These are phyloP conservation scores for Hestina assimilis DNA, from an alignment of 1,140 invertebrate genomes.

Conservation along the genomic window DNA sequence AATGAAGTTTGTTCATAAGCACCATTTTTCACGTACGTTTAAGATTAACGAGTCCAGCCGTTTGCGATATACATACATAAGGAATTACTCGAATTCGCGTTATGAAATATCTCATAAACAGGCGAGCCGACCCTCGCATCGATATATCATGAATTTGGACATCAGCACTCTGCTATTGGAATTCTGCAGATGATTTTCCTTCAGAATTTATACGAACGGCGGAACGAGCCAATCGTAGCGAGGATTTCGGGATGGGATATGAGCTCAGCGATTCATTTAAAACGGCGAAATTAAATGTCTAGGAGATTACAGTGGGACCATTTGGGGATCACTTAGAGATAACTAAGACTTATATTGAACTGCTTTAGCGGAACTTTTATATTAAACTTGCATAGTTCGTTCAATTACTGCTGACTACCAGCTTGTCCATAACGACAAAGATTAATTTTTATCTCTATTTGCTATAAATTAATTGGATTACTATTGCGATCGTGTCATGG, in stretches of 20 bases:
- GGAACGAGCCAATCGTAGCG: slow-evolving; percentile 52
- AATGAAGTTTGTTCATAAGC: too few species aligned
- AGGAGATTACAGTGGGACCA: slow-evolving; percentile 53
- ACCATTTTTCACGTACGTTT: neutral
- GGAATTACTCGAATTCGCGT: slow-evolving; percentile 34
- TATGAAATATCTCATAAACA: slow-evolving; percentile 77
- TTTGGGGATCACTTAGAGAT: slow-evolving; percentile 56
- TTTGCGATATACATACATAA: neutral
- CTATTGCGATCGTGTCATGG: too few species aligned
- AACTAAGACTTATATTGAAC: slow-evolving; percentile 58
- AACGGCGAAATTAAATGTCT: slow-evolving; percentile 69
- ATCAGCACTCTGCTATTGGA: slow-evolving; percentile 69
- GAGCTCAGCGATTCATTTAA: slow-evolving; percentile 68
- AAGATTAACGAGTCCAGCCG: neutral
- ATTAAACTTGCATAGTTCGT: slow-evolving; percentile 26
- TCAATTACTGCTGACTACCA: neutral
- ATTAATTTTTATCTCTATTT: too few species aligned
- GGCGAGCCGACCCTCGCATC: slow-evolving; percentile 48
- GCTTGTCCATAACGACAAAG: neutral
- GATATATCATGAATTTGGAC: slow-evolving; percentile 74
- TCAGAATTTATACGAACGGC: slow-evolving; percentile 62
- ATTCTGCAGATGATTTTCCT: slow-evolving; percentile 70
- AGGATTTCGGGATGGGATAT: slow-evolving; percentile 57
- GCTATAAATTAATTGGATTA: too few species aligned
- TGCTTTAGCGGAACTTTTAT: slow-evolving; percentile 39